Percentiles rank a stretch among this genome's conserved stretches.
phyloP scores from a whole-genome alignment of 37 sponge, comb jelly and placozoan genomes.

The Cladorhizidae sp. region DNA sequence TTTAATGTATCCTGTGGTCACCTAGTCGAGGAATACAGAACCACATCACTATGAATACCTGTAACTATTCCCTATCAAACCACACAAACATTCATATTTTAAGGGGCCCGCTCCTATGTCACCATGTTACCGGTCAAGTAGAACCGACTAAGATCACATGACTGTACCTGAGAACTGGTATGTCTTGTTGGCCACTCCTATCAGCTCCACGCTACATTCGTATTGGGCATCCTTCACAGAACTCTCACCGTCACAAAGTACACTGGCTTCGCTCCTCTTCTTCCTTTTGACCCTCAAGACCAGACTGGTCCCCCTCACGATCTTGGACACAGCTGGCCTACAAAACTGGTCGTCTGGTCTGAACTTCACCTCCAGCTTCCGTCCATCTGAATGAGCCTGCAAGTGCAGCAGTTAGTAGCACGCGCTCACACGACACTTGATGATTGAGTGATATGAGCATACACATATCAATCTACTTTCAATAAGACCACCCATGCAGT shows the following conservation, averaged over 20 bases:
- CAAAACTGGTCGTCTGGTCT: conserved; percentile 69
- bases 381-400: conserved; percentile 18
- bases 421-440: no score
- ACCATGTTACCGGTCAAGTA: no score
- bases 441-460: no score
- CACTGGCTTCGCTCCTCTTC: background rate
- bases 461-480: no score
- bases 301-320: conserved; percentile 15
- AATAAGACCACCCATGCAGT: no score
- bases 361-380: conserved; percentile 44
- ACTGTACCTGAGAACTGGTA: conserved; percentile 68
- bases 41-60: no score
- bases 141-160: no score
- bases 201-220: conserved; percentile 35
- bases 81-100: background rate
- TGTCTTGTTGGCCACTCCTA: conserved; percentile 49
- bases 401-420: background rate
- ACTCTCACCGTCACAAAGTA: background rate
- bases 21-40: no score
- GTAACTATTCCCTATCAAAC: no score
- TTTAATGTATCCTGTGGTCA: no score
- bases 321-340: conserved; percentile 38
- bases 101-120: background rate
- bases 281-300: conserved; percentile 28
- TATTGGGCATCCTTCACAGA: background rate